A percentile compares a stretch with the other conserved stretches of the same genome.
Conservation (phyloP, 2,888 invertebrate species). For the Abrostola triplasia region DNA sequence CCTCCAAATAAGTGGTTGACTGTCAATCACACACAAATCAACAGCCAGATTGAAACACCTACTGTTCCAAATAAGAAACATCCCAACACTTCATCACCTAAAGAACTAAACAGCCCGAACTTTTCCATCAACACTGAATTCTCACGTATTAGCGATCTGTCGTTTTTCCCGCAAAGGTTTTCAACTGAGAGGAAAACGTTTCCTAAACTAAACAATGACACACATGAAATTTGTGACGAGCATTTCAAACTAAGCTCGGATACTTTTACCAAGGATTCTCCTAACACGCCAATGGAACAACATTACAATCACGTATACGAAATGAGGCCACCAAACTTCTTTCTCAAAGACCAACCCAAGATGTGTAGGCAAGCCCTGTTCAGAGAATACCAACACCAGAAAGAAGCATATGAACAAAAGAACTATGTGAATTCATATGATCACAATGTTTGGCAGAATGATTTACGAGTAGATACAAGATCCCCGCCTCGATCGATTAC, state of each 20-base stretch:
- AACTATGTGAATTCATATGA: slow-evolving; percentile 69
- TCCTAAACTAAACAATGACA: slow-evolving; percentile 73
- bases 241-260: slow-evolving; percentile 79
- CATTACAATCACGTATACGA: slow-evolving; percentile 66
- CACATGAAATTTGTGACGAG: slow-evolving; percentile 75
- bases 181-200: slow-evolving; percentile 82
- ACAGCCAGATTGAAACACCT: slow-evolving; percentile 67
- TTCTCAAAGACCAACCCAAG: slow-evolving; percentile 70
- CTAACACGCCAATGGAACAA: slow-evolving; percentile 71
- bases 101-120: slow-evolving; percentile 81
- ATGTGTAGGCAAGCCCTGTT: slow-evolving; percentile 81
- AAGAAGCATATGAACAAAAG: slow-evolving; percentile 71
- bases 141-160: slow-evolving; percentile 83
- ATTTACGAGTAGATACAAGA: slow-evolving; percentile 64
- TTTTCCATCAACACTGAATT: slow-evolving; percentile 84
- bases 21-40: slow-evolving; percentile 63
- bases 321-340: slow-evolving; percentile 65
- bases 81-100: slow-evolving; percentile 84
- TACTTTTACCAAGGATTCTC: slow-evolving; percentile 87
- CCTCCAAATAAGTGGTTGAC: slow-evolving; percentile 74
- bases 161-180: slow-evolving; percentile 80
- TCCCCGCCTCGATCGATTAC: slow-evolving; percentile 80
- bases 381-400: slow-evolving; percentile 71
- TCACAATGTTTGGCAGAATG: slow-evolving; percentile 77
- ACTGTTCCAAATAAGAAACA: slow-evolving; percentile 73